Conservation (phyloP, 2,888 invertebrate genomes). For the Platerodrilus igneus region DNA sequence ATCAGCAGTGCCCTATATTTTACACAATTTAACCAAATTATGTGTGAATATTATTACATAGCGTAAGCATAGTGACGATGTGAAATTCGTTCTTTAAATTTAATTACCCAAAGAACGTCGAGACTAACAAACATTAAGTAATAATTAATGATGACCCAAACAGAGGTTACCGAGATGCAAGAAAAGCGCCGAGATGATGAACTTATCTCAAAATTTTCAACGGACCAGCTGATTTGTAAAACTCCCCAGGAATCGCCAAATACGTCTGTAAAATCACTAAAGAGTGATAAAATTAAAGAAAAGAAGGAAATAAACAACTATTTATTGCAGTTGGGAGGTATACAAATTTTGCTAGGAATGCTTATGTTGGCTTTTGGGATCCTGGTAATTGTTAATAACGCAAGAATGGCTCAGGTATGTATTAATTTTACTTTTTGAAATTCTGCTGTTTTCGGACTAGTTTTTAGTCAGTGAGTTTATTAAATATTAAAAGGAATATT, state of each 20-base stretch:
- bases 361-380: constrained; percentile 61
- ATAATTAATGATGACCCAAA: constrained; percentile 16
- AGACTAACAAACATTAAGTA: not conserved
- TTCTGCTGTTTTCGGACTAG: too few relatives aligned
- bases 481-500: too few relatives aligned
- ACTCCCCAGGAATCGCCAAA: constrained; percentile 46
- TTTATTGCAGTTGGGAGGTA: constrained; percentile 55
- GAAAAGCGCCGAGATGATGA: constrained; percentile 6
- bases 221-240: constrained; percentile 56
- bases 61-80: constrained; percentile 7
- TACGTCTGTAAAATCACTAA: constrained; percentile 32
- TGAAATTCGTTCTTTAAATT: constrained; percentile 10
- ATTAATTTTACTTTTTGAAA: too few relatives aligned
- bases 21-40: too few relatives aligned
- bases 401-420: constrained; percentile 48
- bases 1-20: constrained; percentile 1
- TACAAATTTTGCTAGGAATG: constrained; percentile 60
- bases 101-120: too few relatives aligned
- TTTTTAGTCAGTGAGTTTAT: too few relatives aligned
- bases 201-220: constrained; percentile 46
- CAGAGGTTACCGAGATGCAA: constrained; percentile 1
- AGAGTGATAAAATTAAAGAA: constrained; percentile 23
- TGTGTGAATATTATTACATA: too few relatives aligned
- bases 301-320: constrained; percentile 26
- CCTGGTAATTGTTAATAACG: constrained; percentile 59